Conservation (phyloP, 2,797 vertebrate species). For the Oreochromis grahami region DNA sequence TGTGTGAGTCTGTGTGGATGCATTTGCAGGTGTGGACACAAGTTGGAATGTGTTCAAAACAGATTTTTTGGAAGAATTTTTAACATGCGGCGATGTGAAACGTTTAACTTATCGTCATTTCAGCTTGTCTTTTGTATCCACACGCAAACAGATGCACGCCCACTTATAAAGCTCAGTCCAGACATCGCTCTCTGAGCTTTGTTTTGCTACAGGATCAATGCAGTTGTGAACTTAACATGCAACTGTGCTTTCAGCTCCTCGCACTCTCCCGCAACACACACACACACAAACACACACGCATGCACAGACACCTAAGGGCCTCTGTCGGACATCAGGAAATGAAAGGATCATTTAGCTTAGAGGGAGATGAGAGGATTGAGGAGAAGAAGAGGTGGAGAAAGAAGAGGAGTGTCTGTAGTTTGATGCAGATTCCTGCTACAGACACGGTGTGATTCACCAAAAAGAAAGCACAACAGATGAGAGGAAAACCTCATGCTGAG, state of each 20-base stretch:
- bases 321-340: constrained; percentile 87
- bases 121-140: neutral
- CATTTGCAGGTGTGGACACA: constrained; percentile 50
- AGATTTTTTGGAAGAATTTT: constrained; percentile 12
- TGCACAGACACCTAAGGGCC: constrained; percentile 81
- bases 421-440: constrained; percentile 39
- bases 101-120: neutral
- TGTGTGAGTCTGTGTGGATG: constrained; percentile 35
- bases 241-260: constrained; percentile 65
- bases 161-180: constrained; percentile 70
- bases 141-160: constrained; percentile 45
- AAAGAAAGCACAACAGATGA: constrained; percentile 32
- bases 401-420: constrained; percentile 42
- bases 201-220: constrained; percentile 86
- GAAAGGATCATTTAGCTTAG: constrained; percentile 91
- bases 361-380: constrained; percentile 65
- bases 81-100: constrained; percentile 3
- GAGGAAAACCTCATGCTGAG: neutral
- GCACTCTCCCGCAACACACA: constrained; percentile 52
- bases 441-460: constrained; percentile 36
- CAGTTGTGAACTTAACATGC: constrained; percentile 87
- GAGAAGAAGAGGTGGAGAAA: constrained; percentile 47
- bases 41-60: constrained; percentile 35
- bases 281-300: constrained; percentile 40
- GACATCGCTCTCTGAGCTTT: constrained; percentile 80